phyloP scores from a whole-genome alignment of 2,113 vertebrate species.

The Osmerus eperlanus region DNA sequence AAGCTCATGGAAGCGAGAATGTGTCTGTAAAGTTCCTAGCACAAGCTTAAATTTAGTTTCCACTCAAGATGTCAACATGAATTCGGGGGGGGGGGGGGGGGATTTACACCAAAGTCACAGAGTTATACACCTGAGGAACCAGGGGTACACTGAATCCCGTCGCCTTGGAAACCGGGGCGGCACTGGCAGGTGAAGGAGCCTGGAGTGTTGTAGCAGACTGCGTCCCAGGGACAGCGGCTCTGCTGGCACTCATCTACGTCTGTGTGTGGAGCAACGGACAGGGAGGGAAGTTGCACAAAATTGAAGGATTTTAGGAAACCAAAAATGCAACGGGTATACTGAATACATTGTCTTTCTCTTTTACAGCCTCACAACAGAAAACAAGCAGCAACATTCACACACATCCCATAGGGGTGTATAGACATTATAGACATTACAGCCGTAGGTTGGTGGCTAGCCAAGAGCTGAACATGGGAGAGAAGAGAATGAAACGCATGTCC shows the following conservation, averaged over 20 bases:
- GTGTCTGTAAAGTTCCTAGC: no score
- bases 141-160: constrained; percentile 81
- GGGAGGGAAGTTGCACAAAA: no score
- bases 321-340: no score
- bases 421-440: constrained; percentile 8
- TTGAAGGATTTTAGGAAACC: no score
- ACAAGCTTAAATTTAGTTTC: no score
- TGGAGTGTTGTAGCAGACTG: constrained; percentile 82
- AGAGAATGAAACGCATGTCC: background rate
- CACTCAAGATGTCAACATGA: no score
- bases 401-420: background rate
- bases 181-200: constrained; percentile 88
- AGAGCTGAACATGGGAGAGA: background rate
- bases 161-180: constrained; percentile 80
- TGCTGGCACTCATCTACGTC: constrained; percentile 86
- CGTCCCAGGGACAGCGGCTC: constrained; percentile 77
- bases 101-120: background rate
- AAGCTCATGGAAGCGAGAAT: no score
- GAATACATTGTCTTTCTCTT: no score
- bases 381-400: no score
- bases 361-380: no score
- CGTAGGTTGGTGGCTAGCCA: background rate
- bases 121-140: constrained; percentile 39
- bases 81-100: no score
- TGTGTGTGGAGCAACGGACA: constrained; percentile 43